Base-by-base conservation (phyloP, 2,888 invertebrate genomes). In the Leptinotarsa peninsularis region DNA sequence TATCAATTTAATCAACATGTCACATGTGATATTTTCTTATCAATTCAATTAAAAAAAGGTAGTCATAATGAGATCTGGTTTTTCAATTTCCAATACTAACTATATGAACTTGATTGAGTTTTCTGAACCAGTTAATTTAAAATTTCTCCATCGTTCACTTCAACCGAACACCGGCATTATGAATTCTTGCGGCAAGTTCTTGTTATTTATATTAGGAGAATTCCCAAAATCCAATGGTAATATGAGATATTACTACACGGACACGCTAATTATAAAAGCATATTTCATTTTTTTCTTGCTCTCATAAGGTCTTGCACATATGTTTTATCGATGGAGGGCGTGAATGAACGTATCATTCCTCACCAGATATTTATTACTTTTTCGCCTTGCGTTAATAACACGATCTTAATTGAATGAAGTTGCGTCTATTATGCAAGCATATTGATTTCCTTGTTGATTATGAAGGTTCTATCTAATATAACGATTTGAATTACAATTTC, bases 291-390 rank as follows among this genome's bases (percentile, higher is more conserved):
- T 68, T 68, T 68, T 56, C 68, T 33, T 27, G 50, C 69, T 33
- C 69, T 33, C 23, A 69, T 69, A 69, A 69, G 69, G 69, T 69
- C 69, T 69, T 27, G 56, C 69, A 56, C 69, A 68, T 23, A 69
- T 69, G 69, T 69, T 69, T 69, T 69, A 69, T 56, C 69, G 56
- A 69, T 69, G 69, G 52, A 56, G 69, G 69, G 56, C 69, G 69
- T 69, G 69, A 69, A 69, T 69, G 49, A 27, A 43, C 56, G 56
- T 56, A 56, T 56, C 69, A 33, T 56, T 56, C 52, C 54, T 50
- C 69, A 27, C 69, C 23, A 60, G 10, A 23, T 23, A 60, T 23
- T 60, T 27, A 60, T 60, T 21, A 15, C 60, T 60, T 23, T 60
- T 21, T 21, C 27, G 60, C 15, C 4, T 60, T 27, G 60, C 27